A percentile compares a stretch with the other conserved stretches of the same genome.
phyloP scores from a whole-genome alignment of 2,888 invertebrate species.

The Tenthredo distinguenda region DNA sequence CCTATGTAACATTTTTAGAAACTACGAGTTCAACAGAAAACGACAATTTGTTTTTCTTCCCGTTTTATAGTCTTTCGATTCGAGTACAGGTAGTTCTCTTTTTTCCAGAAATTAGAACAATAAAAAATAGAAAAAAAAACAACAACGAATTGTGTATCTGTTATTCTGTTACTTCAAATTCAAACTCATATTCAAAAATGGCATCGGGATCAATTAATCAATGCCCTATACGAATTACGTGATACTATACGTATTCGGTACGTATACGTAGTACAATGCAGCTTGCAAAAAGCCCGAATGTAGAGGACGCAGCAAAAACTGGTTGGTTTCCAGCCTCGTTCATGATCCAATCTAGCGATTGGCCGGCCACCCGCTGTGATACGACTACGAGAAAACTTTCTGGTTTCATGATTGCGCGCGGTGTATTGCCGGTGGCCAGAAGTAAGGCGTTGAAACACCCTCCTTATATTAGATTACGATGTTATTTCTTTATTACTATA shows the following conservation, averaged over 20 bases:
- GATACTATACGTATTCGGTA: neutral
- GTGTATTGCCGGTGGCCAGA: slow-evolving; percentile 1
- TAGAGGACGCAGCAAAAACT: neutral
- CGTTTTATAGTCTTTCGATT: neutral
- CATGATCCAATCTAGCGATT: slow-evolving; percentile 37
- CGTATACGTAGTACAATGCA: neutral
- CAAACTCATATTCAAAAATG: neutral
- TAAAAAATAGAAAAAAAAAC: too few relatives aligned
- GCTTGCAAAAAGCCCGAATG: neutral
- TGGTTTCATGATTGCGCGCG: neutral
- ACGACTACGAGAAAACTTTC: slow-evolving; percentile 10
- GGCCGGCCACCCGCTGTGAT: slow-evolving; percentile 28
- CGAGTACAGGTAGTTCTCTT: neutral
- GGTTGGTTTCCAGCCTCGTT: neutral
- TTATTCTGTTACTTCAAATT: neutral
- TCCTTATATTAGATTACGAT: neutral
- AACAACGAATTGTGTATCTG: neutral
- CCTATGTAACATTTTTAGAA: too few relatives aligned
- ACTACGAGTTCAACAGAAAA: too few relatives aligned
- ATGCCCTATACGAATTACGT: neutral
- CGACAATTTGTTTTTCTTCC: too few relatives aligned
- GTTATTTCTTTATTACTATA: neutral
- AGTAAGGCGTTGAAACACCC: neutral
- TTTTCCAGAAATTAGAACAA: neutral
- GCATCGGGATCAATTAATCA: neutral